phyloP scores from a whole-genome alignment of 2,113 vertebrate genomes.

The Stigmatopora argus region DNA sequence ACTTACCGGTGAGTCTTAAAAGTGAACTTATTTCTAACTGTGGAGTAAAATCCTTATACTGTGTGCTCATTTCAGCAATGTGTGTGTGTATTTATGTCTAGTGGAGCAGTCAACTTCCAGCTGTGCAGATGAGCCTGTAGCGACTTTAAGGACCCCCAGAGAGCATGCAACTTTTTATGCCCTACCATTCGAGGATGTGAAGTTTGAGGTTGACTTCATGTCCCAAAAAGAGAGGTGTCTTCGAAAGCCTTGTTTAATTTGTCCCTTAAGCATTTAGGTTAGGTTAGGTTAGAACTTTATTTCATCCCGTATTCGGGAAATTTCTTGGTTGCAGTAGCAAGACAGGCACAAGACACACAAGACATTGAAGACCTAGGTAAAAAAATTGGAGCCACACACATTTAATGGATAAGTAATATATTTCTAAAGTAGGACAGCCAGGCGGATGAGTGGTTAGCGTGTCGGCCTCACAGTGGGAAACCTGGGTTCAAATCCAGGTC shows the following conservation, averaged over 20 bases:
- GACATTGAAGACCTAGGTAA: too few species aligned
- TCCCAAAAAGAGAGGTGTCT: constrained; percentile 52
- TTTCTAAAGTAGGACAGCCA: too few species aligned
- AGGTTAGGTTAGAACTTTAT: background rate
- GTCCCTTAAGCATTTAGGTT: background rate
- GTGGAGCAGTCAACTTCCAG: constrained; percentile 38
- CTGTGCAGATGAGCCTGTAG: constrained; percentile 43
- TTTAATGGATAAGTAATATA: too few species aligned
- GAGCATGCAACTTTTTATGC: constrained; percentile 16
- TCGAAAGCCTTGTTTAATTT: background rate
- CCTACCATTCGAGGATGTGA: constrained; percentile 52
- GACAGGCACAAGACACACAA: too few species aligned
- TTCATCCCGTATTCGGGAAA: too few species aligned
- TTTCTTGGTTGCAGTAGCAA: too few species aligned
- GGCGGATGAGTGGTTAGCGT: too few species aligned
- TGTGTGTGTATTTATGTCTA: constrained; percentile 11
- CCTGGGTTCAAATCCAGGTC: too few species aligned
- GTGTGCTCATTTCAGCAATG: background rate
- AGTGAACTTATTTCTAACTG: background rate
- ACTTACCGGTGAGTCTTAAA: constrained; percentile 53
- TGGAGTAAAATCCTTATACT: background rate
- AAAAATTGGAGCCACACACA: too few species aligned
- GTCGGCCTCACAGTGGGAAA: too few species aligned
- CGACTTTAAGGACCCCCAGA: constrained; percentile 25
- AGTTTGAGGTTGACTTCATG: constrained; percentile 26